Evolutionary conservation across 2,888 invertebrate genomes (phyloP).

Genomic region (Andrena chrysosceles): DNA sequence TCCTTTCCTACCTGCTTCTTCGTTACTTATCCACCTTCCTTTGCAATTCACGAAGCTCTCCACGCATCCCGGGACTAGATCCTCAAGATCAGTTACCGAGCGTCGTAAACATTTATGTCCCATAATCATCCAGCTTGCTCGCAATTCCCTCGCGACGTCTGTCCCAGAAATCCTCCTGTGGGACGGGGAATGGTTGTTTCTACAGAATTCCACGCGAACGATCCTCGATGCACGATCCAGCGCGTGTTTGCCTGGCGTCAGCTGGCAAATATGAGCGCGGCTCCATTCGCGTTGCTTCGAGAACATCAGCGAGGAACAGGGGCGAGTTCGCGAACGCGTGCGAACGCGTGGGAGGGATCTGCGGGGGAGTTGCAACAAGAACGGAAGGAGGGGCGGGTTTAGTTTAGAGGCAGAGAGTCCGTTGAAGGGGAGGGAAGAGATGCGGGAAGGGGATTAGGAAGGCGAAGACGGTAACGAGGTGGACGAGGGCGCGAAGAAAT

Average conservation of each 20-base stretch:
- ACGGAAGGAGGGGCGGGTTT: background rate
- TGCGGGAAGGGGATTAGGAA: background rate
- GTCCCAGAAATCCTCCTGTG: background rate
- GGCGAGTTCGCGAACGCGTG: slow-evolving; percentile 10
- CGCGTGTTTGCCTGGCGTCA: slow-evolving; percentile 19
- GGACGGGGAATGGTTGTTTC: background rate
- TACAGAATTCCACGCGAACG: slow-evolving; percentile 9
- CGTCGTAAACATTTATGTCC: background rate
- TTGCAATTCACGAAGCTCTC: background rate
- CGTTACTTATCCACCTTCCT: background rate
- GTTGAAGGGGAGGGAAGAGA: background rate
- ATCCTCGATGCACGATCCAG: background rate
- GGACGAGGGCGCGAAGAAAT: background rate
- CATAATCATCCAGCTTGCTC: background rate
- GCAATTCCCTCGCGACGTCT: background rate
- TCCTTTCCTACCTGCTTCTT: background rate
- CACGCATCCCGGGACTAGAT: background rate
- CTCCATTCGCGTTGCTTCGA: slow-evolving; percentile 5
- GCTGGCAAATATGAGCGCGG: slow-evolving; percentile 30
- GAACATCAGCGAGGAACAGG: slow-evolving; percentile 3
- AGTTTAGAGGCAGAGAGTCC: background rate
- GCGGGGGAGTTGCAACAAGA: slow-evolving; percentile 43
- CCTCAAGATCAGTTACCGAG: background rate
- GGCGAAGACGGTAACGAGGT: background rate
- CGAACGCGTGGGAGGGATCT: slow-evolving; percentile 29